Evolutionary conservation across 2,113 vertebrate genomes (phyloP).

Genomic region (Lipophrys pholis): DNA sequence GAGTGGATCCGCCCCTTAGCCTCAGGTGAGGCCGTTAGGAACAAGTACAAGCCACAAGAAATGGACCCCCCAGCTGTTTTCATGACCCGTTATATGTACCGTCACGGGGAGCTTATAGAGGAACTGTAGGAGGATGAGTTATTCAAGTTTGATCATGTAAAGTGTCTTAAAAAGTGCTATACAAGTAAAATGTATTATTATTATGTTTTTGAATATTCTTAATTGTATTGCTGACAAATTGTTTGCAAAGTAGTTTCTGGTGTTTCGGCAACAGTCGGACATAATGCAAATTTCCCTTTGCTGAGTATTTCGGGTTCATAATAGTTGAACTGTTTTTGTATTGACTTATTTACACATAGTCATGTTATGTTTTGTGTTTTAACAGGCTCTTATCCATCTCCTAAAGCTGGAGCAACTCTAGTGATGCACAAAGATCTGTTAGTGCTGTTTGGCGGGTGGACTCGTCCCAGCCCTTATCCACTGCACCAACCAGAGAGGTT

Average conservation of each 20-base stretch:
- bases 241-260: no score
- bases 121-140: conserved; percentile 17
- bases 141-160: background rate
- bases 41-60: background rate
- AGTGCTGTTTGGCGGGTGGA: conserved; percentile 98
- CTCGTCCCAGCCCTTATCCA: conserved; percentile 95
- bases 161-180: no score
- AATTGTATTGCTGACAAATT: no score
- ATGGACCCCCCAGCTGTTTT: background rate
- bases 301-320: background rate
- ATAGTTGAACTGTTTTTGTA: background rate
- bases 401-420: conserved; percentile 96
- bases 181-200: no score
- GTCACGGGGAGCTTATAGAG: conserved; percentile 10
- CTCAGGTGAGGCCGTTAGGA: conserved; percentile 85
- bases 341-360: background rate
- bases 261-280: no score
- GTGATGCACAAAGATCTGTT: conserved; percentile 96
- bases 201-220: background rate
- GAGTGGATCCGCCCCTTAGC: conserved; percentile 99
- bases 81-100: conserved; percentile 6
- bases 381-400: conserved; percentile 96
- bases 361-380: conserved; percentile 6
- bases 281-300: no score
- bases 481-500: conserved; percentile 97